Percentiles rank a stretch among this genome's conserved stretches.
These are phyloP conservation scores for Clostera curtula DNA, from an alignment of 2,888 invertebrate genomes.

Conservation along the genomic window DNA sequence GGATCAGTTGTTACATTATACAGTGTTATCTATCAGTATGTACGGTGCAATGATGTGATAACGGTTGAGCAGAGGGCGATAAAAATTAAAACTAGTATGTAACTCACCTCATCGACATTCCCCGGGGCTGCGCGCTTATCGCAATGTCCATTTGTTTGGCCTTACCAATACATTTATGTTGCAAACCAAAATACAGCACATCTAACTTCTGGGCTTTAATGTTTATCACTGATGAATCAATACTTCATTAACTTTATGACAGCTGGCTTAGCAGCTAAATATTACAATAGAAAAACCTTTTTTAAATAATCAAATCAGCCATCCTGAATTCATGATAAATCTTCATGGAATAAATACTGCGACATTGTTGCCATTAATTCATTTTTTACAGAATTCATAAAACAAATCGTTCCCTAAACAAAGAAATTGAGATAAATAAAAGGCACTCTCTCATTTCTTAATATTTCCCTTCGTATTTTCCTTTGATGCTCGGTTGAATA, in stretches of 20 bases:
- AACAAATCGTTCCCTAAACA: conserved; percentile 40
- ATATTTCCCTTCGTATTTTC: conserved; percentile 58
- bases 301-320: too few species aligned
- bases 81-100: conserved; percentile 54
- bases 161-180: conserved; percentile 19
- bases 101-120: conserved; percentile 39
- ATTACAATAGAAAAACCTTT: too few species aligned
- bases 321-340: too few species aligned
- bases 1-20: conserved; percentile 44
- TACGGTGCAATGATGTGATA: conserved; percentile 50
- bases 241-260: too few species aligned
- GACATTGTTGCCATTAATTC: conserved; percentile 4
- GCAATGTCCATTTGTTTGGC: conserved; percentile 26
- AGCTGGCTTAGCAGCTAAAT: too few species aligned
- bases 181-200: conserved; percentile 7
- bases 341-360: too few species aligned
- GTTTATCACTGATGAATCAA: too few species aligned
- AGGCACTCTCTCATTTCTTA: conserved; percentile 51
- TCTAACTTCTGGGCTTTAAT: conserved; percentile 6
- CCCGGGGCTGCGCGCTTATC: conserved; percentile 35
- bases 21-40: conserved; percentile 56
- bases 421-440: conserved; percentile 49
- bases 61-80: conserved; percentile 49
- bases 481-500: conserved; percentile 67
- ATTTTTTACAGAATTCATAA: conserved; percentile 20